Conservation (phyloP, 92 coral and sea anemone species). For the Zoanthus sansibaricus region DNA sequence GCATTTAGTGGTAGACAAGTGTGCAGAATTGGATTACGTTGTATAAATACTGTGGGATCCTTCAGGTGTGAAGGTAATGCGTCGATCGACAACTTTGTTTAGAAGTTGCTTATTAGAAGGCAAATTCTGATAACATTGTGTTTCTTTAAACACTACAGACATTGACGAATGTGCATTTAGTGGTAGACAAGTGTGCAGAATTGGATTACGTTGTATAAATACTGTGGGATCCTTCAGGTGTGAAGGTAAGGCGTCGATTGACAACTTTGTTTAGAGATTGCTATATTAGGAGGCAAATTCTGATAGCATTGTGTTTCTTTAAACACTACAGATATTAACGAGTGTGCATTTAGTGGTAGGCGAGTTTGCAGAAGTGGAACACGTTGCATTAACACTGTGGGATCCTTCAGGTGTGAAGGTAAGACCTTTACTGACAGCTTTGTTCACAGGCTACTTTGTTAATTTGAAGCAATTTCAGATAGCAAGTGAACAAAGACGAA, state of each 20-base stretch:
- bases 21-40: no score
- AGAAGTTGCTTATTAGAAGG: no score
- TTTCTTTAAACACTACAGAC: conserved; percentile 1
- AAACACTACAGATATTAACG: conserved; percentile 27
- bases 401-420: conserved; percentile 29
- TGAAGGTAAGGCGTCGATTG: background rate
- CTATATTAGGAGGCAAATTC: background rate
- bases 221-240: conserved; percentile 26
- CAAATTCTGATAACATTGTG: background rate
- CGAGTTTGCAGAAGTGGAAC: background rate
- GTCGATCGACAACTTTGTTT: no score
- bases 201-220: conserved; percentile 16
- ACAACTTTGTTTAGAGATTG: no score
- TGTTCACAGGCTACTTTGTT: no score
- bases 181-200: background rate
- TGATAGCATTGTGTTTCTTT: background rate
- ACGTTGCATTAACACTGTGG: conserved; percentile 18
- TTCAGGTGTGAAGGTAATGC: conserved; percentile 17
- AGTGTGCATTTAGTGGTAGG: background rate
- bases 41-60: conserved; percentile 20
- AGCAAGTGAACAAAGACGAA: no score
- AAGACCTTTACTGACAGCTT: background rate
- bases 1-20: no score
- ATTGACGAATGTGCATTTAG: conserved; percentile 17
- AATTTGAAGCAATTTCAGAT: background rate